Evolutionary conservation across 2,797 vertebrate species (phyloP).

Genomic region (Mionectes olivaceus): DNA sequence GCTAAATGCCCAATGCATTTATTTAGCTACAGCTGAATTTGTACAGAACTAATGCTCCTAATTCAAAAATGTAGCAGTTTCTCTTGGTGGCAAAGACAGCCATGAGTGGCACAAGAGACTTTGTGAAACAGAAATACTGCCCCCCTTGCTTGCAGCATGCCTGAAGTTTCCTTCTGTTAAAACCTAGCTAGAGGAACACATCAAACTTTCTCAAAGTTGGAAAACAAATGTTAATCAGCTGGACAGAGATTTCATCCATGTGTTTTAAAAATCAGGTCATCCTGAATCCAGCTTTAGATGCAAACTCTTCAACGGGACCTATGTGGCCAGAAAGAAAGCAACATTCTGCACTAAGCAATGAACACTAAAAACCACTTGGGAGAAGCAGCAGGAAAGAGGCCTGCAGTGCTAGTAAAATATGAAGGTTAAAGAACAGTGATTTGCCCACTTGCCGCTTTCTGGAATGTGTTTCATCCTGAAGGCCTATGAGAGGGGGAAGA

Average conservation of each 20-base stretch:
- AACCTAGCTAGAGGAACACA: not conserved
- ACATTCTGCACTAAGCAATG: rapidly evolving
- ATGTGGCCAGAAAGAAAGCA: not conserved
- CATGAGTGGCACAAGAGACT: not conserved
- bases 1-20: rapidly evolving
- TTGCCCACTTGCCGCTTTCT: not conserved
- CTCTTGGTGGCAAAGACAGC: not conserved
- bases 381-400: not conserved
- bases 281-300: rapidly evolving
- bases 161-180: not conserved
- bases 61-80: not conserved
- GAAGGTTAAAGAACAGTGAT: not conserved
- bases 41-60: not conserved
- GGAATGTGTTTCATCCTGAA: not conserved
- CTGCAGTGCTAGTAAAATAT: not conserved
- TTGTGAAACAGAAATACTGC: not conserved
- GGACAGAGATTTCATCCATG: not conserved
- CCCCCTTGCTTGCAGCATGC: not conserved
- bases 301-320: not conserved
- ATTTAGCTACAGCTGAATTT: not conserved
- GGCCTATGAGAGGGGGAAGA: rapidly evolving
- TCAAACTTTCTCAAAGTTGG: not conserved
- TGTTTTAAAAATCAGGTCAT: not conserved
- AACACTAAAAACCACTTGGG: not conserved
- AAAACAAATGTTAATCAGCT: not conserved